A percentile compares a stretch with the other conserved stretches of the same genome.
Evolutionary conservation across 2,888 invertebrate genomes (phyloP).

Genomic region (Eucera pruinosa): DNA sequence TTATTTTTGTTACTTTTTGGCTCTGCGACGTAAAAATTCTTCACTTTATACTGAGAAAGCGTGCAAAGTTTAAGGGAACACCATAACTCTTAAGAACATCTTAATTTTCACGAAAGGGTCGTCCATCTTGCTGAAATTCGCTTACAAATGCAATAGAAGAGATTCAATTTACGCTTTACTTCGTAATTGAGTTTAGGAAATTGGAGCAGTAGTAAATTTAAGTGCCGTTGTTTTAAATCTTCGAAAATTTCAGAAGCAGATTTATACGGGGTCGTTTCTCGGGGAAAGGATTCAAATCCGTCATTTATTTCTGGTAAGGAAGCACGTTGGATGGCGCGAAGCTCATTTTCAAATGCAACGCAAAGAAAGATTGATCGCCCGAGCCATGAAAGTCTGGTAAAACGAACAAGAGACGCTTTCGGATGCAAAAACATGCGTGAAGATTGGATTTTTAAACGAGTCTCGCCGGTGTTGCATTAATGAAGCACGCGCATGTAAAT

Average conservation of each 20-base stretch:
- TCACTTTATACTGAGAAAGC: no score
- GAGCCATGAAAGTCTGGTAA: neutral
- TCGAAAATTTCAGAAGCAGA: neutral
- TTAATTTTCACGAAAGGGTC: no score
- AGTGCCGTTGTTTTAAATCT: neutral
- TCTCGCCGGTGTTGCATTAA: constrained; percentile 36
- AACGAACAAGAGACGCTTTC: constrained; percentile 3
- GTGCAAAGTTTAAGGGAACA: no score
- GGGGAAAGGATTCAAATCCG: neutral
- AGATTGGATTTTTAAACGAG: constrained; percentile 55
- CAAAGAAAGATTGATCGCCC: constrained; percentile 38
- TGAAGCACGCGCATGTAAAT: constrained; percentile 28
- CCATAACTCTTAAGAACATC: no score
- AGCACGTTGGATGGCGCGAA: neutral
- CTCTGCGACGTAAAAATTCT: no score
- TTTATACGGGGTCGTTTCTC: no score
- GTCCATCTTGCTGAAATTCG: no score
- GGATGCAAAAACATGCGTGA: constrained; percentile 39
- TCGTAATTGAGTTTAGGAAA: neutral
- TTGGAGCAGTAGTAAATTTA: neutral
- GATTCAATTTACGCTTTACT: no score
- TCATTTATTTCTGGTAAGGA: neutral
- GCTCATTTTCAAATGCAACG: constrained; percentile 13
- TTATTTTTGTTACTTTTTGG: no score
- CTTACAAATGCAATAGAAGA: no score